Conservation (phyloP, 2,797 vertebrate genomes). For the Pipistrellus pipistrellus region DNA sequence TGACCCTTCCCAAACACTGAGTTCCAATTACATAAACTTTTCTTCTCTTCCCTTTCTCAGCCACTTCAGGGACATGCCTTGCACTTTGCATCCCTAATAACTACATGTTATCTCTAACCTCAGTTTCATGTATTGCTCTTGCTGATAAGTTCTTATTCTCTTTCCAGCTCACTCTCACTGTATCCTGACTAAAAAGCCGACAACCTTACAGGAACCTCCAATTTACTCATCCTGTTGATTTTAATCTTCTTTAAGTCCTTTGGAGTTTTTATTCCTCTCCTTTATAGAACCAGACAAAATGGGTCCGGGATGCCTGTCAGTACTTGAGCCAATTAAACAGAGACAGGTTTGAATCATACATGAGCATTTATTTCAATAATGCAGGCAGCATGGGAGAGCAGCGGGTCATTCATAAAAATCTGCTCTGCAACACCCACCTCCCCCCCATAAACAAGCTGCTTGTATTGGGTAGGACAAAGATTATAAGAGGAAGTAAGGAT, state of each 20-base stretch:
- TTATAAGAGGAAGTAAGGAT: too few species aligned
- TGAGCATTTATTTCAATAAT: too few species aligned
- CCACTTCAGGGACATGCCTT: neutral
- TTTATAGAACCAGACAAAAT: too few species aligned
- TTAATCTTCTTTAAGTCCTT: neutral
- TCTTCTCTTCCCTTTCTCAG: neutral
- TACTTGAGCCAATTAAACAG: too few species aligned
- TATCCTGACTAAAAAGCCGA: neutral
- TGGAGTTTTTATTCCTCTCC: neutral
- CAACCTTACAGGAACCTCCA: neutral
- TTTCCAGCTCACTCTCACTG: neutral
- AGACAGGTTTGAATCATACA: too few species aligned
- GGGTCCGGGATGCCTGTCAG: too few species aligned
- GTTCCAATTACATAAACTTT: neutral
- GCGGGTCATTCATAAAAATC: too few species aligned
- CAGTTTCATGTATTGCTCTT: neutral
- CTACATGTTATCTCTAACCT: neutral
- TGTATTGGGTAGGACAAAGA: too few species aligned
- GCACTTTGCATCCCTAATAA: neutral
- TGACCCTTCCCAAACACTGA: neutral
- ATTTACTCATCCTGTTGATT: neutral
- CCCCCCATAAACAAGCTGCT: too few species aligned
- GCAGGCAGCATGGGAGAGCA: too few species aligned
- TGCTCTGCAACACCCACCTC: too few species aligned
- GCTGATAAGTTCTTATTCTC: neutral